Base-by-base conservation (phyloP, 2,797 vertebrate genomes). In the Thamnophis elegans region DNA sequence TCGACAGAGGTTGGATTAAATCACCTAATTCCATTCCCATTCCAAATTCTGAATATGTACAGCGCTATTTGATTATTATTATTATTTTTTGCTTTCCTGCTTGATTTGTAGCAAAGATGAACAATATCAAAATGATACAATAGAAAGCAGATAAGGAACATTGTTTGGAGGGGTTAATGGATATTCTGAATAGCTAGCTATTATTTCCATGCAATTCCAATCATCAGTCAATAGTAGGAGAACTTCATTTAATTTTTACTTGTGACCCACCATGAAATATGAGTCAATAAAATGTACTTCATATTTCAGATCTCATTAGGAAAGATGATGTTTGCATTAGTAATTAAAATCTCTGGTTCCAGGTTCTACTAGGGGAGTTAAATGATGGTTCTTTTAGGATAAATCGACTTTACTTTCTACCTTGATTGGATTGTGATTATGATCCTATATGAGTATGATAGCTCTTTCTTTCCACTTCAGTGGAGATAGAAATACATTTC, bases 291-390 rank as follows among this genome's bases (percentile, higher is more conserved):
- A 88, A 91, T 20, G 56, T 56, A 85, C 56, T 88, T 91, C 53
- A 54, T 86, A 91, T 85, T 91, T 91, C 58, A 55, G 58, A 65
- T 58, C 86, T 87, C 82, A 65, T 87, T 91, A 91, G 82, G 90
- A 87, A 91, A 65, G 82, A 42, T 22, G 60, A 88, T 87, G 25
- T 7, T 55, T 87, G 65, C 32, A 88, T 54, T 73, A 18, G 53
- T 68, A 58, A 47, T 87, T 88, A 73, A 56, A 47, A 73, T 60
- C 87, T 73, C n/a, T 88, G 53, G 36, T 65, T 56, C 86, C 53
- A 36, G 60, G 14, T 87, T 91, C 85, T 55, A 58, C 53, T 47
- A 62, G 18, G 25, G 2, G 85, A 8, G 22, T 60, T 65, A 56
- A 87, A 88, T 73, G 53, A 56, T 18, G 28, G 36, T 18, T 90